Percentiles rank a stretch among this genome's conserved stretches.
Conservation (phyloP, 2,113 vertebrate genomes). For the Oryzias curvinotus region DNA sequence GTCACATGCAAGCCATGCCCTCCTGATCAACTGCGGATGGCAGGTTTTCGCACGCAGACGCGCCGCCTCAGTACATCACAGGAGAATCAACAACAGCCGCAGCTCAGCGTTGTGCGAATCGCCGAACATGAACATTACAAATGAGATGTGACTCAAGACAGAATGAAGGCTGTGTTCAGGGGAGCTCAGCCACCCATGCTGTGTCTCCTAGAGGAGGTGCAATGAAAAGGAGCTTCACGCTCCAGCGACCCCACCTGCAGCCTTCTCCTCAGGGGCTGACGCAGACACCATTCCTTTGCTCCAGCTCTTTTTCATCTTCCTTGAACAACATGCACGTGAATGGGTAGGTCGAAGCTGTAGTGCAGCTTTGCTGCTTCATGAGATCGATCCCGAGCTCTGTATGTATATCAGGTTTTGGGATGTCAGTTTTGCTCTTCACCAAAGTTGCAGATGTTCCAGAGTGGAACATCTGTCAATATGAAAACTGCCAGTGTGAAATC, state of each 20-base stretch:
- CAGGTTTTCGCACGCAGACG: not conserved
- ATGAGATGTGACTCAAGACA: conserved; percentile 48
- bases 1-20: not conserved
- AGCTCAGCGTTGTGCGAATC: conserved; percentile 11
- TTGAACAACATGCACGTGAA: conserved; percentile 14
- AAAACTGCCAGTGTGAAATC: conserved; percentile 9
- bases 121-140: conserved; percentile 27
- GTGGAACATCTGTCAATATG: conserved; percentile 6
- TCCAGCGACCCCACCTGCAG: conserved; percentile 58
- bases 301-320: conserved; percentile 1
- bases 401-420: conserved; percentile 16
- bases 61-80: not conserved
- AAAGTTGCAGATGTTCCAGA: conserved; percentile 22
- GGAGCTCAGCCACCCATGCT: conserved; percentile 45
- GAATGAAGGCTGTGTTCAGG: conserved; percentile 29
- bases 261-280: conserved; percentile 17
- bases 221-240: conserved; percentile 40
- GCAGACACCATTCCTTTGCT: conserved; percentile 21
- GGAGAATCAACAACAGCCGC: conserved; percentile 10
- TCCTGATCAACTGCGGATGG: not conserved
- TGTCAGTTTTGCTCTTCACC: not conserved
- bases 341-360: not conserved
- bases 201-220: conserved; percentile 44
- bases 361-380: not conserved
- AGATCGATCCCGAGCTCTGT: conserved; percentile 6